Conservation (phyloP, 1,140 invertebrate species). For the Drosophila orena region DNA sequence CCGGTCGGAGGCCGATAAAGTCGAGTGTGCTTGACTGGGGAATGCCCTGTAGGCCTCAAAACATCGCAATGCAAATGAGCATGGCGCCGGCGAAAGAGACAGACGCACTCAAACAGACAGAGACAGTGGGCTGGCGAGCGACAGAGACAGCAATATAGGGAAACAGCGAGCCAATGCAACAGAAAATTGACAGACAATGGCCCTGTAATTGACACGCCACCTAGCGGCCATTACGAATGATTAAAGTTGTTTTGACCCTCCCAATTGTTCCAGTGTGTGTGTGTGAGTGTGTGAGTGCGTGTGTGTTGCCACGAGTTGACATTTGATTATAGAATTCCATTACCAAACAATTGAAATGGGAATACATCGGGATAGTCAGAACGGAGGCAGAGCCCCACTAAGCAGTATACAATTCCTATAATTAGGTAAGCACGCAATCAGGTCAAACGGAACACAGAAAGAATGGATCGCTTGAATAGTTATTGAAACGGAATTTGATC, state of each 20-base stretch:
- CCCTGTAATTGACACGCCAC: constrained; percentile 58
- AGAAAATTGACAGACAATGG: constrained; percentile 42
- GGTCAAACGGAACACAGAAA: constrained; percentile 14
- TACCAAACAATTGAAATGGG: constrained; percentile 46
- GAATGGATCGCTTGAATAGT: neutral
- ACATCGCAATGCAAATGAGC: constrained; percentile 62
- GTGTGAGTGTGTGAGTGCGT: neutral
- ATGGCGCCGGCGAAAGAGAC: constrained; percentile 22
- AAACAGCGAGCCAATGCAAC: constrained; percentile 21
- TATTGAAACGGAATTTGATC: too few relatives aligned
- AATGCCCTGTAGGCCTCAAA: constrained; percentile 66
- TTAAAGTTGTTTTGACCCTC: constrained; percentile 35
- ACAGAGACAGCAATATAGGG: neutral
- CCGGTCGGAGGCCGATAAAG: constrained; percentile 47
- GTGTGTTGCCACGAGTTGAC: constrained; percentile 15
- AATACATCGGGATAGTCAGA: constrained; percentile 16
- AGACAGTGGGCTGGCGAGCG: neutral
- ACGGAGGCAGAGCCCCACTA: constrained; percentile 7
- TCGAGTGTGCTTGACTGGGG: constrained; percentile 74
- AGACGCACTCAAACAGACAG: constrained; percentile 7
- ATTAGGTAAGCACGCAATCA: constrained; percentile 31
- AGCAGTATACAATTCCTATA: constrained; percentile 30
- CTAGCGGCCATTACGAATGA: constrained; percentile 56
- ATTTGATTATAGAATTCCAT: constrained; percentile 56
- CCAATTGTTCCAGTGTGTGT: neutral